These are phyloP conservation scores for Xenotilapia flavipinnis DNA, from an alignment of 2,113 vertebrate species.

Conservation along the genomic window DNA sequence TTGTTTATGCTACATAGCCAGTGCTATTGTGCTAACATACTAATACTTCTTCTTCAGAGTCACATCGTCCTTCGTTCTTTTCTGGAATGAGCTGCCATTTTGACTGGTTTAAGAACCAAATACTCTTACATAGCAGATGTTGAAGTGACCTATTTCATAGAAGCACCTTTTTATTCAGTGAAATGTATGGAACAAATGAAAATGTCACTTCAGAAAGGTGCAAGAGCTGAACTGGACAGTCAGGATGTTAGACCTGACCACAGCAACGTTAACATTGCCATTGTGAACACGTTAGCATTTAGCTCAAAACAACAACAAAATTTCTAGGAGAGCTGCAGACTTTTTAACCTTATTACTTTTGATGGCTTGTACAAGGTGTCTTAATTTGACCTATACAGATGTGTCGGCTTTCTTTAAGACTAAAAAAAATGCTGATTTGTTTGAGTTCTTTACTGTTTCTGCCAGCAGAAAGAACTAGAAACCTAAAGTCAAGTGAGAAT, in stretches of 20 bases:
- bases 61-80: background rate
- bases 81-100: background rate
- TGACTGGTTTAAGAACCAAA: background rate
- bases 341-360: background rate
- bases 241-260: background rate
- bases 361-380: background rate
- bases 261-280: background rate
- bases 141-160: background rate
- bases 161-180: background rate
- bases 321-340: background rate
- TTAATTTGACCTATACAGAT: background rate
- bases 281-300: background rate
- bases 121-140: background rate
- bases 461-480: background rate
- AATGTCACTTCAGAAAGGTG: background rate
- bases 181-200: background rate
- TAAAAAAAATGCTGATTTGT: background rate
- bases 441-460: background rate
- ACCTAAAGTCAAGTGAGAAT: background rate
- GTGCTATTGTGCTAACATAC: background rate
- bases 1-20: background rate
- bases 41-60: background rate
- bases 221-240: background rate
- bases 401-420: background rate
- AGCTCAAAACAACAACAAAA: background rate